phyloP scores from a whole-genome alignment of 2,888 invertebrate species.

The Stenoptilia bipunctidactyla region DNA sequence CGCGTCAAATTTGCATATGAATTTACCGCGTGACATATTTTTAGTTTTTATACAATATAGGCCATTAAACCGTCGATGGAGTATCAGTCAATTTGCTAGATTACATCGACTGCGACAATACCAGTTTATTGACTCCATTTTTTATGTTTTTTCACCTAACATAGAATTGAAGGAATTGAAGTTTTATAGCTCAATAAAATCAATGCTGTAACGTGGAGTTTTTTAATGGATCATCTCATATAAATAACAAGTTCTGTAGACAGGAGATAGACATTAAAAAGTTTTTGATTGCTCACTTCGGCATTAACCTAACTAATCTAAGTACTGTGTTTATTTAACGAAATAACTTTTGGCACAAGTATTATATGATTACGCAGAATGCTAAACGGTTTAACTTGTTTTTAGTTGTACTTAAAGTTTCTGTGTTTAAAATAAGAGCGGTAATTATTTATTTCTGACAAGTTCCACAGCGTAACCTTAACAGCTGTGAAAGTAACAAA shows the following conservation, averaged over 20 bases:
- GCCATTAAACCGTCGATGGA: conserved; percentile 29
- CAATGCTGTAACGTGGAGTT: conserved; percentile 8
- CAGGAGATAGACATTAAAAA: background rate
- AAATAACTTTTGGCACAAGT: too few species aligned
- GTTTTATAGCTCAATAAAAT: background rate
- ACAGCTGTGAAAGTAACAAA: too few species aligned
- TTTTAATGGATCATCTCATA: conserved; percentile 1
- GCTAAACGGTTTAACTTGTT: too few species aligned
- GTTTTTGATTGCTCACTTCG: too few species aligned
- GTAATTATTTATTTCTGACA: too few species aligned
- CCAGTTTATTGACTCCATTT: background rate
- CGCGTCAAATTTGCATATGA: conserved; percentile 52
- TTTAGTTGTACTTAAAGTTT: too few species aligned
- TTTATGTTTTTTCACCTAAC: background rate
- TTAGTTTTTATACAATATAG: conserved; percentile 28
- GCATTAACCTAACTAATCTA: too few species aligned
- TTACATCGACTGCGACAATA: background rate
- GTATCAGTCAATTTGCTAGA: conserved; percentile 23
- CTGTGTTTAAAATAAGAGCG: too few species aligned
- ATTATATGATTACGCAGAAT: too few species aligned
- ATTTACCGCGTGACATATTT: conserved; percentile 42
- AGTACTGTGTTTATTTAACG: too few species aligned
- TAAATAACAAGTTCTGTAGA: background rate
- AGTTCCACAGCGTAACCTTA: too few species aligned
- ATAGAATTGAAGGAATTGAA: background rate